Conservation (phyloP, 2,113 vertebrate genomes). For the Chionomys nivalis region DNA sequence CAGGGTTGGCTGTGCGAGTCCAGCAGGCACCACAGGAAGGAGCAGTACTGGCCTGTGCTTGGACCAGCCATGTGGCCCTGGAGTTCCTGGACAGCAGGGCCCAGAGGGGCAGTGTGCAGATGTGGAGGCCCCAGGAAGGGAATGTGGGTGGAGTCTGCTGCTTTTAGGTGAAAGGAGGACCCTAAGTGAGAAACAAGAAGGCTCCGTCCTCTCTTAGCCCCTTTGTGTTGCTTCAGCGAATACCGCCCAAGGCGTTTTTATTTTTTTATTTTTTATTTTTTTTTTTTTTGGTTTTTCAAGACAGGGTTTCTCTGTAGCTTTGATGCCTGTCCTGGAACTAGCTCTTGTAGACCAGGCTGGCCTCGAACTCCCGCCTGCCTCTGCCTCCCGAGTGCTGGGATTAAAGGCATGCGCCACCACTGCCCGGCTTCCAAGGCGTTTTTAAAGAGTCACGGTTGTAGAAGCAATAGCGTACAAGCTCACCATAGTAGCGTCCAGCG, state of each 20-base stretch:
- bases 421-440: no score
- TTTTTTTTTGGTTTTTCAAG: no score
- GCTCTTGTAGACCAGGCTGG: no score
- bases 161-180: neutral
- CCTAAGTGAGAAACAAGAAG: neutral
- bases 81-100: neutral
- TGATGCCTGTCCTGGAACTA: no score
- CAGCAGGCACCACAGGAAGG: neutral
- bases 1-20: neutral
- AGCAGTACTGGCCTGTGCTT: neutral
- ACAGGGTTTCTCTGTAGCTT: no score
- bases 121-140: neutral
- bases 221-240: neutral
- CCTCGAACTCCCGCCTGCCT: no score
- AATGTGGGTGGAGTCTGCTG: neutral
- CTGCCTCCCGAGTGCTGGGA: no score
- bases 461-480: neutral
- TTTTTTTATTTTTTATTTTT: no score
- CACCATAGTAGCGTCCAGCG: neutral
- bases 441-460: neutral
- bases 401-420: no score
- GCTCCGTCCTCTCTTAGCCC: neutral
- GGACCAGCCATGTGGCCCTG: neutral
- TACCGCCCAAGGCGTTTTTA: neutral
- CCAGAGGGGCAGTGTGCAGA: neutral